phyloP scores from a whole-genome alignment of 2,113 vertebrate genomes.

The Sylvietta virens region DNA sequence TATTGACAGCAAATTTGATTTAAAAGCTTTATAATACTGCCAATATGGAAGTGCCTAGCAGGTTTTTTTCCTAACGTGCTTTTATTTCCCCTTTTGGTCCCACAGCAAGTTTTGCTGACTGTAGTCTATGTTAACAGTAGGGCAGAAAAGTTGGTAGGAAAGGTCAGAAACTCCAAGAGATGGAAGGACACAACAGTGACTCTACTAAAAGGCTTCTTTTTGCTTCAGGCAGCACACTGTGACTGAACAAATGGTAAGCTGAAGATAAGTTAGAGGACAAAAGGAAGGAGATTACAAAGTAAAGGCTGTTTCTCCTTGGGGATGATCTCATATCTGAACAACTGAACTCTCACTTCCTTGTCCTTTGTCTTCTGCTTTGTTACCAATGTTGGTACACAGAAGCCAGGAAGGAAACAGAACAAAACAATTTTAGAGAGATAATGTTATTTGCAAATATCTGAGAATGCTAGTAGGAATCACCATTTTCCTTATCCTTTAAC shows the following conservation, averaged over 20 bases:
- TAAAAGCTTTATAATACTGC: neutral
- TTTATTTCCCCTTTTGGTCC: neutral
- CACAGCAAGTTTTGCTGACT: neutral
- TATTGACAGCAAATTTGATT: neutral
- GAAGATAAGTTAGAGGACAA: neutral
- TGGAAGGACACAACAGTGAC: neutral
- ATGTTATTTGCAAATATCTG: neutral
- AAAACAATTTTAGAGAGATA: neutral
- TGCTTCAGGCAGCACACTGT: neutral
- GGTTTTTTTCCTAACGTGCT: neutral
- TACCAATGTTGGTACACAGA: neutral
- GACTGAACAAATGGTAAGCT: neutral
- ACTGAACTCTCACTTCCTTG: constrained; percentile 21
- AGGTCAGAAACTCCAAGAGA: neutral
- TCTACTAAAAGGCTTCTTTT: neutral
- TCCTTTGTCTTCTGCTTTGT: neutral
- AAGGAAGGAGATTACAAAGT: constrained; percentile 1
- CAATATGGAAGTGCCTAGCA: neutral
- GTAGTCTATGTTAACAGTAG: neutral
- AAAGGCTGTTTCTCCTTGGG: neutral
- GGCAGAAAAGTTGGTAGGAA: neutral
- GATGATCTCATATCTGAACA: neutral
- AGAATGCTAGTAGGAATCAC: neutral
- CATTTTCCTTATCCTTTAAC: neutral
- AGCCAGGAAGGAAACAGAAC: constrained; percentile 1